These are phyloP conservation scores for Chamaea fasciata DNA, from an alignment of 2,113 vertebrate species.

Conservation along the genomic window DNA sequence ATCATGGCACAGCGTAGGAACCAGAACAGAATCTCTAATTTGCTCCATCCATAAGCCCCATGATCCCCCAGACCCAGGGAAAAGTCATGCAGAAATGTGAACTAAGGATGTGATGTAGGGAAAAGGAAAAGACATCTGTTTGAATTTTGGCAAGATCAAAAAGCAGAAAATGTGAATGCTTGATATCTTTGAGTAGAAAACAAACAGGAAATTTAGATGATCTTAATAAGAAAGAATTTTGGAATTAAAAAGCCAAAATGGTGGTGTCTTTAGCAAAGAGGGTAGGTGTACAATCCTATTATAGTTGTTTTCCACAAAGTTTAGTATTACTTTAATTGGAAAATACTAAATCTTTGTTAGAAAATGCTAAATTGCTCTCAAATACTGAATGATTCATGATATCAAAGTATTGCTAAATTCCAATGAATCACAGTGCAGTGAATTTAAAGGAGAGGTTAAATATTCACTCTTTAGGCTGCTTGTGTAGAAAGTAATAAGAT, in stretches of 20 bases:
- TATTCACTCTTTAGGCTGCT: neutral
- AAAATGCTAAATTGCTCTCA: neutral
- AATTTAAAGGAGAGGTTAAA: neutral
- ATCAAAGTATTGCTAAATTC: neutral
- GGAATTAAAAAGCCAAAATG: neutral
- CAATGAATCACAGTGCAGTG: neutral
- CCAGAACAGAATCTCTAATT: neutral
- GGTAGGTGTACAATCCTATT: neutral
- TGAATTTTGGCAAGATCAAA: neutral
- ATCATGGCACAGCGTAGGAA: neutral
- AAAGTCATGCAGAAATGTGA: neutral
- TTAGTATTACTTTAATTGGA: neutral
- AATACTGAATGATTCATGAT: neutral
- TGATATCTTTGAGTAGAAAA: neutral
- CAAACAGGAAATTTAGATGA: neutral
- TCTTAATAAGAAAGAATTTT: neutral
- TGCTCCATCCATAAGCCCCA: neutral
- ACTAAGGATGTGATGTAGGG: neutral
- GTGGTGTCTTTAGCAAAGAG: neutral
- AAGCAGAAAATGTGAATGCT: neutral
- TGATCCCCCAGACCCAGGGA: neutral
- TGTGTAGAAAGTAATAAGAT: neutral
- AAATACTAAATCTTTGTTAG: neutral
- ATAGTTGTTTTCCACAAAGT: neutral
- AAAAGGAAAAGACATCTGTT: neutral